A percentile compares a stretch with the other conserved stretches of the same genome.
Conservation (phyloP, 1,140 invertebrate genomes). For the Microvelia longipes region DNA sequence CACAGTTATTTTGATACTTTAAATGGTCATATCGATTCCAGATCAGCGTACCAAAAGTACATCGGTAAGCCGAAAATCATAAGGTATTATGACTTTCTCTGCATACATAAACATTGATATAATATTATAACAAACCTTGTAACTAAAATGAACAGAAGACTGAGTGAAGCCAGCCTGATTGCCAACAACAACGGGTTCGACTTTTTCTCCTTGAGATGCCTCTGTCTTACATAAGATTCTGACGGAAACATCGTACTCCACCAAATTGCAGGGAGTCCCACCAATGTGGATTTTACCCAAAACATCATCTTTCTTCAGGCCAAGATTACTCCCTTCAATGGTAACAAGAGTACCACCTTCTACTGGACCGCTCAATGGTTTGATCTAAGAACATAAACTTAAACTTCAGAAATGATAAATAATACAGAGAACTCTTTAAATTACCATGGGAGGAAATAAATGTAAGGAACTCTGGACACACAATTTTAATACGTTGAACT, state of each 20-base stretch:
- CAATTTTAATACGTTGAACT: not conserved
- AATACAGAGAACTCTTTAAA: not conserved
- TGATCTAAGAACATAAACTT: slow-evolving; percentile 44
- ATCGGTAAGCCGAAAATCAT: too few relatives aligned
- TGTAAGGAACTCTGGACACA: not conserved
- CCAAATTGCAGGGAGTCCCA: slow-evolving; percentile 69
- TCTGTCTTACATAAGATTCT: slow-evolving; percentile 77
- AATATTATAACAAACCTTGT: slow-evolving; percentile 45
- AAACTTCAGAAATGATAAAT: not conserved
- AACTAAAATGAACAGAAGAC: slow-evolving; percentile 75
- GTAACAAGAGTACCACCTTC: slow-evolving; percentile 91
- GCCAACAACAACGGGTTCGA: slow-evolving; percentile 69
- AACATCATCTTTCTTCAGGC: slow-evolving; percentile 77
- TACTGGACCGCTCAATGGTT: slow-evolving; percentile 81
- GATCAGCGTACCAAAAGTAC: too few relatives aligned
- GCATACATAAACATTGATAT: too few relatives aligned
- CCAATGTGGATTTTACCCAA: slow-evolving; percentile 81
- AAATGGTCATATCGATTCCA: too few relatives aligned
- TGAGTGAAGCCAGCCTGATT: slow-evolving; percentile 78
- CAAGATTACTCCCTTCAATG: slow-evolving; percentile 90
- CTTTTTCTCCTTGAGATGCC: slow-evolving; percentile 49
- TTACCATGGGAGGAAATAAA: too few relatives aligned
- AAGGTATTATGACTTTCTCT: too few relatives aligned
- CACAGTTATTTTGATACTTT: too few relatives aligned
- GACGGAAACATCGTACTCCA: slow-evolving; percentile 82